These are phyloP conservation scores for Baccha elongata DNA, from an alignment of 2,888 invertebrate genomes.

Conservation along the genomic window DNA sequence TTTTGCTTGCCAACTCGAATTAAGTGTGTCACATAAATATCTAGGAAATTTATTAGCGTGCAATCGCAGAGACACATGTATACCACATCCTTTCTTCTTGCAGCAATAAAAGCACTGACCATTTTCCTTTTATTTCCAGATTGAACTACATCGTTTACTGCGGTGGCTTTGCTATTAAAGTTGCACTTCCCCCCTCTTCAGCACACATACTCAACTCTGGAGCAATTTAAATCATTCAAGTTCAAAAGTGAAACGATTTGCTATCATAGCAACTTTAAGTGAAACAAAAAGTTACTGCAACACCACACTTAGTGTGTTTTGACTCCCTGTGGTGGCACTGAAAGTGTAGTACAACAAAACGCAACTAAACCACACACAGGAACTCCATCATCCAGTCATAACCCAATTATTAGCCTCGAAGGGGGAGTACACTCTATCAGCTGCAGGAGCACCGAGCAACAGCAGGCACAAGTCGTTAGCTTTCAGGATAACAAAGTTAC, in stretches of 20 bases:
- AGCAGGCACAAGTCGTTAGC: constrained; percentile 73
- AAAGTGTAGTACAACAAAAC: constrained; percentile 66
- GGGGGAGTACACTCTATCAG: constrained; percentile 45
- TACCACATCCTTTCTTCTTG: constrained; percentile 3
- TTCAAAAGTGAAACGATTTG: constrained; percentile 60
- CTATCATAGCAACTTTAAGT: constrained; percentile 39
- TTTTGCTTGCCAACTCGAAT: constrained; percentile 27
- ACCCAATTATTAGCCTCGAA: constrained; percentile 70
- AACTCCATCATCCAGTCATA: constrained; percentile 65
- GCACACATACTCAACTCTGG: background rate
- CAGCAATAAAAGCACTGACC: constrained; percentile 13
- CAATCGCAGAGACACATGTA: background rate
- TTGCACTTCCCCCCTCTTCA: background rate
- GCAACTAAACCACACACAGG: constrained; percentile 44
- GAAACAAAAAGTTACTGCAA: constrained; percentile 30
- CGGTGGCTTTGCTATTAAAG: constrained; percentile 40
- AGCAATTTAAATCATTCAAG: constrained; percentile 51
- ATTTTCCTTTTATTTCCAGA: constrained; percentile 49
- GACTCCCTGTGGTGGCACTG: constrained; percentile 50
- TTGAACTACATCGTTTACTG: constrained; percentile 22
- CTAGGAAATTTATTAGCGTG: constrained; percentile 37
- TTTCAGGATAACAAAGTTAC: constrained; percentile 76
- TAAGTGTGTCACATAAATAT: constrained; percentile 42
- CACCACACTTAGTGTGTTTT: constrained; percentile 16
- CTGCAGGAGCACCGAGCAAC: constrained; percentile 60